Conservation (phyloP, 2,797 vertebrate species). For the Delichon dasypus region DNA sequence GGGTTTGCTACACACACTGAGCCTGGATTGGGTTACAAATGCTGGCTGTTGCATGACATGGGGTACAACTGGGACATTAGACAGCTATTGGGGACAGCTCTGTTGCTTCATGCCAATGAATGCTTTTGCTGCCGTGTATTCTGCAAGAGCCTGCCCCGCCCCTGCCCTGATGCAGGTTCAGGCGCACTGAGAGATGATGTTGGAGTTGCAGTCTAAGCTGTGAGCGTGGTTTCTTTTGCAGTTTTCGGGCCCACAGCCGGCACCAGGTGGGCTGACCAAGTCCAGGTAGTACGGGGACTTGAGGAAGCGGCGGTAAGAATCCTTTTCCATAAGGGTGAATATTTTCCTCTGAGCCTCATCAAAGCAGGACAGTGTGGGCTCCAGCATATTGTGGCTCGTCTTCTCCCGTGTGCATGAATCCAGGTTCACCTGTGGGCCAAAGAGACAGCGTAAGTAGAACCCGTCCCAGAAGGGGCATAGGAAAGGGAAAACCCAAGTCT, state of each 20-base stretch:
- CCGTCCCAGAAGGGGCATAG: neutral
- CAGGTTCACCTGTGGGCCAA: slow-evolving; percentile 85
- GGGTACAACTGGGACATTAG: slow-evolving; percentile 36
- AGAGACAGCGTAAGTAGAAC: neutral
- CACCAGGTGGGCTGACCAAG: slow-evolving; percentile 43
- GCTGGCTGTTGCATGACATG: slow-evolving; percentile 56
- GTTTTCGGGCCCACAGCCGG: slow-evolving; percentile 51
- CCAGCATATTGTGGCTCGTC: slow-evolving; percentile 80
- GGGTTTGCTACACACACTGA: slow-evolving; percentile 37
- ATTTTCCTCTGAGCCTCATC: slow-evolving; percentile 90
- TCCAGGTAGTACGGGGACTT: slow-evolving; percentile 84
- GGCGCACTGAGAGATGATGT: slow-evolving; percentile 68
- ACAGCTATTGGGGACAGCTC: slow-evolving; percentile 60
- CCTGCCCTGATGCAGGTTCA: slow-evolving; percentile 35
- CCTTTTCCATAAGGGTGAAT: slow-evolving; percentile 92
- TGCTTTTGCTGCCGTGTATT: slow-evolving; percentile 46
- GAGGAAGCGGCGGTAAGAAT: slow-evolving; percentile 93
- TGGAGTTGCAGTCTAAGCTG: slow-evolving; percentile 67
- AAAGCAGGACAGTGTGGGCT: slow-evolving; percentile 80
- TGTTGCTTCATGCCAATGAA: slow-evolving; percentile 60
- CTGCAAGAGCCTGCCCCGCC: neutral
- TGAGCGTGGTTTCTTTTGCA: slow-evolving; percentile 71
- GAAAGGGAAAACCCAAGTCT: neutral
- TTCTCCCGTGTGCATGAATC: slow-evolving; percentile 86
- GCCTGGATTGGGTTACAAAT: slow-evolving; percentile 46